phyloP scores from a whole-genome alignment of 2,888 invertebrate genomes.

The Tenthredo mesomela region DNA sequence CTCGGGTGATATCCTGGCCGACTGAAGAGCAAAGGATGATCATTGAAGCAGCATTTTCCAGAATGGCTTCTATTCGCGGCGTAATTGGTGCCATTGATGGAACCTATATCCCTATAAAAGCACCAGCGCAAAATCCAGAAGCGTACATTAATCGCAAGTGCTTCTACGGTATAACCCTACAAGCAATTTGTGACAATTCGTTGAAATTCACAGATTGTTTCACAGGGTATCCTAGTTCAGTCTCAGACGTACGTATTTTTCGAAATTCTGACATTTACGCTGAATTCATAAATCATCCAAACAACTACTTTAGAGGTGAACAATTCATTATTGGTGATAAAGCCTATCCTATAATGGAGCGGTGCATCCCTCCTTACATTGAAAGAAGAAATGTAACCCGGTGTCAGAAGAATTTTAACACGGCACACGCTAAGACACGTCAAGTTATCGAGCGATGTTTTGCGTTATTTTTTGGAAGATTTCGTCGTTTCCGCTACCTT shows the following conservation, averaged over 20 bases:
- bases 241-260: conserved; percentile 57
- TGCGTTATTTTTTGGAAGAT: conserved; percentile 63
- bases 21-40: too few relatives aligned
- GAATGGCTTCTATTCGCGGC: too few relatives aligned
- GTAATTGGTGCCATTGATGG: too few relatives aligned
- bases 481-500: conserved; percentile 62
- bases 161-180: background rate
- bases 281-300: conserved; percentile 32
- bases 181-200: conserved; percentile 52
- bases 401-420: conserved; percentile 57
- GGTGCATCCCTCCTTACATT: conserved; percentile 63
- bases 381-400: conserved; percentile 58
- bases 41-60: too few relatives aligned
- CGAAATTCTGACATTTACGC: conserved; percentile 57
- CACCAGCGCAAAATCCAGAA: too few relatives aligned
- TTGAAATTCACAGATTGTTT: conserved; percentile 53
- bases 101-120: too few relatives aligned
- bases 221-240: conserved; percentile 54
- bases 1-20: too few relatives aligned
- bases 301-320: conserved; percentile 53
- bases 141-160: too few relatives aligned
- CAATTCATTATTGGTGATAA: conserved; percentile 63
- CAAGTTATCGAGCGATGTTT: conserved; percentile 63
- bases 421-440: conserved; percentile 56
- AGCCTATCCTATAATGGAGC: conserved; percentile 61